These are phyloP conservation scores for Onthophagus sagittarius DNA, from an alignment of 2,888 invertebrate species.

Conservation along the genomic window DNA sequence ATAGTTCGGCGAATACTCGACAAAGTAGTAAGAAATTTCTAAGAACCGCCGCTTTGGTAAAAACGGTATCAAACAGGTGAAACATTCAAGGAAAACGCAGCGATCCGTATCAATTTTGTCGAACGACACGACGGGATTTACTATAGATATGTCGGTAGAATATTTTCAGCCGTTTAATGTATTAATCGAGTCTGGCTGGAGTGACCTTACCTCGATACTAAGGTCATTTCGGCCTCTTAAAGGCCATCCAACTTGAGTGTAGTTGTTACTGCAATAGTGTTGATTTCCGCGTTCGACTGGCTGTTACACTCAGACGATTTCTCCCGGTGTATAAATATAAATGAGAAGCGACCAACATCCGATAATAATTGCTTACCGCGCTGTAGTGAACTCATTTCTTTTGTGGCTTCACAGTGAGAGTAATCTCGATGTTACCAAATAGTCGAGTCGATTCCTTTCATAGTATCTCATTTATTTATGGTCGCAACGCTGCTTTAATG, in stretches of 20 bases:
- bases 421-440: not conserved
- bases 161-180: slow-evolving; percentile 9
- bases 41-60: not conserved
- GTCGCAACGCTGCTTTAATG: not conserved
- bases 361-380: not conserved
- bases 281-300: not conserved
- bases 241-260: not conserved
- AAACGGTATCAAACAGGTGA: slow-evolving; percentile 1
- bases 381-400: not conserved
- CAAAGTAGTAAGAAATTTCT: not conserved
- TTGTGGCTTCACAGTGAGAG: not conserved
- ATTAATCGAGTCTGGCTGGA: not conserved
- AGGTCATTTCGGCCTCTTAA: not conserved
- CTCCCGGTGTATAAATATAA: not conserved
- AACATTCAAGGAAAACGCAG: slow-evolving; percentile 9
- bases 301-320: not conserved
- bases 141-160: slow-evolving; percentile 2
- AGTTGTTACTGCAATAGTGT: not conserved
- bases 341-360: not conserved
- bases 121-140: not conserved
- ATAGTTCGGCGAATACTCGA: not conserved
- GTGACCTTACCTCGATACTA: slow-evolving; percentile 1
- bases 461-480: not conserved
- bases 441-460: not conserved
- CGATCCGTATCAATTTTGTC: slow-evolving; percentile 6